phyloP scores from a whole-genome alignment of 1,140 invertebrate species.

The Nasonia giraulti region DNA sequence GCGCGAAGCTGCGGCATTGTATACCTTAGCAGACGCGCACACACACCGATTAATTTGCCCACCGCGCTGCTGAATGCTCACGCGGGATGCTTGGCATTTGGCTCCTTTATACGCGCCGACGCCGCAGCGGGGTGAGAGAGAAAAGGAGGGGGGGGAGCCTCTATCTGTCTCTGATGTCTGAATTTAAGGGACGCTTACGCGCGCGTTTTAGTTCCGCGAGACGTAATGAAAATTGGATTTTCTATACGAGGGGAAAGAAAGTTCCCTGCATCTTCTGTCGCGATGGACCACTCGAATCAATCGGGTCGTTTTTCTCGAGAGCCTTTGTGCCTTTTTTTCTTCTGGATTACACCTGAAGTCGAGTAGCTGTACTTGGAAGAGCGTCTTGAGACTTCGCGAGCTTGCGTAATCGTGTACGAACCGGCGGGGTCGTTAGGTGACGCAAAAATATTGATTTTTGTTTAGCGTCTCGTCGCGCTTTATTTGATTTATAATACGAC shows the following conservation, averaged over 20 bases:
- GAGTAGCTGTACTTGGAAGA: neutral
- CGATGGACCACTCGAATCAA: too few species aligned
- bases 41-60: slow-evolving; percentile 34
- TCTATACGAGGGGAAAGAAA: neutral
- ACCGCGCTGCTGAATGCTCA: neutral
- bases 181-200: neutral
- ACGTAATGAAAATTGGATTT: slow-evolving; percentile 14
- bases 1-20: neutral
- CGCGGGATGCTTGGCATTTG: neutral
- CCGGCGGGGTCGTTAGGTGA: neutral
- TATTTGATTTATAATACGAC: neutral
- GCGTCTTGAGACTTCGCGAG: too few species aligned
- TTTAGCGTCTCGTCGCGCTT: neutral
- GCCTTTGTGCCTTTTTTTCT: too few species aligned
- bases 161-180: slow-evolving; percentile 10
- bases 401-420: neutral
- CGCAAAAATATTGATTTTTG: slow-evolving; percentile 1
- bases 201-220: neutral
- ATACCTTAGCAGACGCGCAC: neutral
- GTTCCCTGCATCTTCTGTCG: too few species aligned
- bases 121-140: too few species aligned
- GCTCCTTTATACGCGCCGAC: neutral
- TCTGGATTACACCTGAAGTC: too few species aligned
- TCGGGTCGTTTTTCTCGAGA: too few species aligned
- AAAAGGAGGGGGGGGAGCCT: neutral